A percentile compares a stretch with the other conserved stretches of the same genome.
Conservation (phyloP, 1,140 invertebrate genomes). For the Lutraria rhynchaena region DNA sequence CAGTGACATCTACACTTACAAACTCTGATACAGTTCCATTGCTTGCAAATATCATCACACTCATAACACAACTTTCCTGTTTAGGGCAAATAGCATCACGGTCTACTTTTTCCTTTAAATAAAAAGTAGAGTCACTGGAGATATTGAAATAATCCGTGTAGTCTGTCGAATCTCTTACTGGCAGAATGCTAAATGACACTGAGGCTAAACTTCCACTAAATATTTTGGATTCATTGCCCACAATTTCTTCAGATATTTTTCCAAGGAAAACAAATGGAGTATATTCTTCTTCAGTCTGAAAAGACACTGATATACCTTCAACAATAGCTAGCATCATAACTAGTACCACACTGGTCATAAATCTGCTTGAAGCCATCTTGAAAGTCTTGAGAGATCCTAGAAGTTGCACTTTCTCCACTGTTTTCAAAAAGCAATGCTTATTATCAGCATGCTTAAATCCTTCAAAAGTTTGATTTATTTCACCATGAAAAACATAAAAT, state of each 20-base stretch:
- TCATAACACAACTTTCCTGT: conserved; percentile 20
- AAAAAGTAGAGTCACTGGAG: not conserved
- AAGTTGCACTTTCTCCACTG: too few relatives aligned
- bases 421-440: too few relatives aligned
- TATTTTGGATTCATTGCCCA: conserved; percentile 7
- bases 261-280: conserved; percentile 4
- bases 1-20: conserved; percentile 60
- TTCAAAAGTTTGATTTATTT: too few relatives aligned
- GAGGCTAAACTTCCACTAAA: not conserved
- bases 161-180: not conserved
- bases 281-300: conserved; percentile 30
- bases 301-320: not conserved
- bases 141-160: conserved; percentile 35
- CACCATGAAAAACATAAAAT: too few relatives aligned
- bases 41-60: conserved; percentile 12
- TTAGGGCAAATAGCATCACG: conserved; percentile 28
- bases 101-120: conserved; percentile 22
- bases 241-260: conserved; percentile 14
- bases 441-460: too few relatives aligned
- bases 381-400: too few relatives aligned
- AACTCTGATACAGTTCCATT: conserved; percentile 14
- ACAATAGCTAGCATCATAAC: not conserved
- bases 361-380: not conserved
- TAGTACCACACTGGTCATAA: not conserved
- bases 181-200: not conserved